Percentiles rank a stretch among this genome's conserved stretches.
phyloP scores from a whole-genome alignment of 2,113 vertebrate genomes.

The Laticauda laticaudata region DNA sequence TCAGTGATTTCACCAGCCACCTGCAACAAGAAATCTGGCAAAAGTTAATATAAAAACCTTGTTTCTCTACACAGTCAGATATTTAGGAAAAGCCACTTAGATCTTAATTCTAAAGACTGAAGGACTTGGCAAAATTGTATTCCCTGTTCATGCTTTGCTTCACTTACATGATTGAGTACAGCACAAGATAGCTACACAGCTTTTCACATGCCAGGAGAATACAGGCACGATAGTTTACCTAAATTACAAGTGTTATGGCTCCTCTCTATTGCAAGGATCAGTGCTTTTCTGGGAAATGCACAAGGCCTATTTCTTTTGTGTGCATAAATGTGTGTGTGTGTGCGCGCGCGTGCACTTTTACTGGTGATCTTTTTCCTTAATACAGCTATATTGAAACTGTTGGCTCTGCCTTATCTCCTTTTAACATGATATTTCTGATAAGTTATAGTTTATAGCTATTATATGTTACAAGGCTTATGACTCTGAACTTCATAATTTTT shows the following conservation, averaged over 20 bases:
- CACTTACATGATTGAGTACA: conserved; percentile 33
- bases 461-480: conserved; percentile 45
- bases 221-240: conserved; percentile 51
- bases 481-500: conserved; percentile 58
- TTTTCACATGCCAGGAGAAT: conserved; percentile 47
- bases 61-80: neutral
- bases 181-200: conserved; percentile 42
- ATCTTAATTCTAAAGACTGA: conserved; percentile 16
- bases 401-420: conserved; percentile 44
- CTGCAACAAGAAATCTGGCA: neutral
- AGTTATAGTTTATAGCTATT: conserved; percentile 59
- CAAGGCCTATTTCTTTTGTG: conserved; percentile 42
- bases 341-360: conserved; percentile 20
- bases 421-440: conserved; percentile 56
- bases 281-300: conserved; percentile 51
- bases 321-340: conserved; percentile 4
- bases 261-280: conserved; percentile 50
- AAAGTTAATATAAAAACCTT: neutral
- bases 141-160: conserved; percentile 33
- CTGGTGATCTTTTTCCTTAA: conserved; percentile 36
- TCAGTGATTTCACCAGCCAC: neutral
- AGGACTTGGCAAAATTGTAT: conserved; percentile 23
- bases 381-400: conserved; percentile 35
- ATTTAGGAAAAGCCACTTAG: conserved; percentile 18
- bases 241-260: conserved; percentile 48